Conservation (phyloP, 2,888 invertebrate genomes). For the Dynastes tityus region DNA sequence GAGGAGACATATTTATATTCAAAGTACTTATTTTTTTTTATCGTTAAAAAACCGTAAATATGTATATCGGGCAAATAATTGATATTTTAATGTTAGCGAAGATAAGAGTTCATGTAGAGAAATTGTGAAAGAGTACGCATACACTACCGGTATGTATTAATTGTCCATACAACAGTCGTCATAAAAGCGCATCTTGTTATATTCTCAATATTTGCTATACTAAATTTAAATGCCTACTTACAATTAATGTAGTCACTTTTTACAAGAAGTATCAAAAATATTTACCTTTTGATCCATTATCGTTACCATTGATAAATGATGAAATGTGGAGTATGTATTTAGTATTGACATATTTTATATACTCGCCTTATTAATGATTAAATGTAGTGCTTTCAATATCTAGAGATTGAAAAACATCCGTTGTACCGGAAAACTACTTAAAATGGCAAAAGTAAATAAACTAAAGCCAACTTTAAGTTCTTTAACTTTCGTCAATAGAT, state of each 20-base stretch:
- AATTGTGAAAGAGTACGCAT: not conserved
- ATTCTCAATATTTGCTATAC: not conserved
- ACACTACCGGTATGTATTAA: not conserved
- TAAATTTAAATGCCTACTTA: not conserved
- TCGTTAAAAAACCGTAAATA: constrained; percentile 12
- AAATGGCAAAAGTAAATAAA: too few relatives aligned
- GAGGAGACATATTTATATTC: too few relatives aligned
- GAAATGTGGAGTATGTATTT: not conserved
- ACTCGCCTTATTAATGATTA: too few relatives aligned
- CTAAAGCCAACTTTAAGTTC: too few relatives aligned
- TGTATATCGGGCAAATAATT: too few relatives aligned
- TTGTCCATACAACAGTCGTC: not conserved
- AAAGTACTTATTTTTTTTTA: too few relatives aligned
- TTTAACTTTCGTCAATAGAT: too few relatives aligned
- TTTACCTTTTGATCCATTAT: constrained; percentile 11
- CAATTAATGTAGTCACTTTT: not conserved
- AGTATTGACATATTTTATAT: not conserved
- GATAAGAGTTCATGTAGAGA: not conserved
- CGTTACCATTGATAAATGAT: not conserved
- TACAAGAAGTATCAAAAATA: not conserved
- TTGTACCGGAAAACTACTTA: too few relatives aligned
- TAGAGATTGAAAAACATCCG: too few relatives aligned
- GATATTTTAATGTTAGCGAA: not conserved
- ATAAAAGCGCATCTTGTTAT: constrained; percentile 14
- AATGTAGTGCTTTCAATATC: too few relatives aligned